Evolutionary conservation across 2,113 vertebrate species (phyloP), one percentile per base, ranked within the genome.

Genomic region (Cavia porcellus): DNA sequence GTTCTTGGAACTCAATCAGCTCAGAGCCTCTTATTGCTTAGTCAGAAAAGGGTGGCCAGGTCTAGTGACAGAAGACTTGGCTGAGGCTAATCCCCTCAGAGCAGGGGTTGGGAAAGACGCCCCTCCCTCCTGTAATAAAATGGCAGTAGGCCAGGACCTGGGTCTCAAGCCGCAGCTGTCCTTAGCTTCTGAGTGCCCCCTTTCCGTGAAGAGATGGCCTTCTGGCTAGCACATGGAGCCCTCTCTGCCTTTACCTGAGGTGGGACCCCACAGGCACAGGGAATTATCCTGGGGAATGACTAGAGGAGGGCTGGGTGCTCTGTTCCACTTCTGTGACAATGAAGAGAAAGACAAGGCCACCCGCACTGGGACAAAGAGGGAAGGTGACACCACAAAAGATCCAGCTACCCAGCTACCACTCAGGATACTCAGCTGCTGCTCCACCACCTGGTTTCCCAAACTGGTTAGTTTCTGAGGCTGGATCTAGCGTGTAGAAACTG

Each of bases 11-110:
- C 59, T 72, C 38, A 70, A 30, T 61, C 74, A 75, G 42, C 84
- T 64, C 64, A 50, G n/a, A 80, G 83, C 50, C 62, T 94, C 74
- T 96, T 98, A 97, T 96, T 97, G 96, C 97, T 98, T 89, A 75
- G 86, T 92, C 59, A 92, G 77, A 87, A 96, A 79, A 96, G 42
- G 22, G 19, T 90, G 75, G 72, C 61, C 68, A 50, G 72, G 61
- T 50, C 55, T 59, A 68, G 38, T 7, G 57, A 62, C 52, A 80
- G 30, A 74, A 77, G 59, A 86, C 66, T 4, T 62, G 66, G 57
- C 64, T 72, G 74, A 32, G 30, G 68, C 45, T 83, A 45, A 62
- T n/a, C 50, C 42, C 42, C 57, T 90, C 38, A 70, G 85, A 70
- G 62, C 30, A 28, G 83, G 59, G 62, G 22, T 75, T 47, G 24